phyloP scores from a whole-genome alignment of 2,888 invertebrate genomes.

The Minunthozetes semirufus region DNA sequence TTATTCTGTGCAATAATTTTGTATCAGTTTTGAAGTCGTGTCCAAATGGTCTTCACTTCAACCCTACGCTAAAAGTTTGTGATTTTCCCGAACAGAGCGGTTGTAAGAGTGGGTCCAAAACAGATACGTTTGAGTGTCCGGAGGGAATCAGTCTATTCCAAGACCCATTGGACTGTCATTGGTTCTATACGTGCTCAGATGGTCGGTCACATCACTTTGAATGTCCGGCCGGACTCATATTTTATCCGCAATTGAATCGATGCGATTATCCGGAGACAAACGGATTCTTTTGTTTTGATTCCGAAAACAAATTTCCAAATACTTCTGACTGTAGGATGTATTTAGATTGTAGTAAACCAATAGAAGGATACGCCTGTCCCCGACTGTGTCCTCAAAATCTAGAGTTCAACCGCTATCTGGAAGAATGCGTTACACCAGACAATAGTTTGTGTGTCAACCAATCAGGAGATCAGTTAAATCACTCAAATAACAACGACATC shows the following conservation, averaged over 20 bases:
- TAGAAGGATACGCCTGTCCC: background rate
- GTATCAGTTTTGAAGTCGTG: background rate
- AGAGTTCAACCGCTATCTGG: background rate
- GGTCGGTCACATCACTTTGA: background rate
- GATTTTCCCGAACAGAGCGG: constrained; percentile 4
- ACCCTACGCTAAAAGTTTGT: background rate
- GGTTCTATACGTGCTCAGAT: background rate
- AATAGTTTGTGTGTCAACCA: background rate
- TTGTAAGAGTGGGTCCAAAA: background rate
- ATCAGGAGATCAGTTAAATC: background rate
- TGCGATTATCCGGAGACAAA: background rate
- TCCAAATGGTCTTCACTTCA: background rate
- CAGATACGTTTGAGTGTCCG: background rate
- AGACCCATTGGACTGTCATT: background rate
- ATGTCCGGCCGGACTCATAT: constrained; percentile 9
- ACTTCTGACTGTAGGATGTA: background rate
- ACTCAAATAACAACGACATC: background rate
- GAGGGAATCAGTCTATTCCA: background rate
- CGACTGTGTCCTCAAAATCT: background rate
- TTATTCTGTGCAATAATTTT: background rate
- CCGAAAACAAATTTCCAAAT: background rate
- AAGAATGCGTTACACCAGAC: constrained; percentile 2
- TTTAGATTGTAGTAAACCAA: background rate
- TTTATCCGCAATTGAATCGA: background rate
- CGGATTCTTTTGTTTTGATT: background rate